These are phyloP conservation scores for Dioctria rufipes DNA, from an alignment of 2,888 invertebrate genomes.

Conservation along the genomic window DNA sequence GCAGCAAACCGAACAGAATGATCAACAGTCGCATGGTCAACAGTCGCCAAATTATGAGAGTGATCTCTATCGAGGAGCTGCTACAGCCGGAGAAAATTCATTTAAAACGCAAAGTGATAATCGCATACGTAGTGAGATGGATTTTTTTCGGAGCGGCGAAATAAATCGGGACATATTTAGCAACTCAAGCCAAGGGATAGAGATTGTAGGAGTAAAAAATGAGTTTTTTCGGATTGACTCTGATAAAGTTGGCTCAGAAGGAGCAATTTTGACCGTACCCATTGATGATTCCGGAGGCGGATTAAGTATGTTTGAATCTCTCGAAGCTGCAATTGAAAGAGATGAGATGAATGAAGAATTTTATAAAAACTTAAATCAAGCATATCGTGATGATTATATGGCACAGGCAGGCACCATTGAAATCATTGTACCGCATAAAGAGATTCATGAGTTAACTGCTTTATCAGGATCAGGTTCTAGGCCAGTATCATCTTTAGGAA, in stretches of 20 bases:
- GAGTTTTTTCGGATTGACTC: constrained; percentile 68
- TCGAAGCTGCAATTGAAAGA: constrained; percentile 7
- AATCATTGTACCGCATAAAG: constrained; percentile 55
- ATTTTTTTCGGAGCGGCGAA: constrained; percentile 65
- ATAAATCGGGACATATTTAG: constrained; percentile 62
- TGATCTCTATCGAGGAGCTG: constrained; percentile 64
- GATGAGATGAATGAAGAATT: constrained; percentile 86
- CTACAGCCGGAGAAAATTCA: constrained; percentile 56
- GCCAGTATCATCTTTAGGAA: constrained; percentile 82
- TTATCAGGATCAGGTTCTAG: constrained; percentile 71
- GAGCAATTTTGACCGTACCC: constrained; percentile 64
- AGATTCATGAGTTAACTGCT: constrained; percentile 61
- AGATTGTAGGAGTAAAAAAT: constrained; percentile 10
- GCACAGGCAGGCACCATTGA: constrained; percentile 46
- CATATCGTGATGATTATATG: constrained; percentile 82
- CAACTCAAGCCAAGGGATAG: constrained; percentile 59
- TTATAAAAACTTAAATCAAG: constrained; percentile 89
- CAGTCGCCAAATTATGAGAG: constrained; percentile 60
- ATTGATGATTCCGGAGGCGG: constrained; percentile 67
- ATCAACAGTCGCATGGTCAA: constrained; percentile 62
- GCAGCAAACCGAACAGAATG: constrained; percentile 63
- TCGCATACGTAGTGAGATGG: constrained; percentile 60
- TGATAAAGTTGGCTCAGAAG: constrained; percentile 65
- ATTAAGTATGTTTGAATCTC: constrained; percentile 38
- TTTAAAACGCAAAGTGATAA: constrained; percentile 52